Percentiles rank a stretch among this genome's conserved stretches.
These are phyloP conservation scores for Puma concolor DNA, from an alignment of 2,113 vertebrate genomes.

Conservation along the genomic window DNA sequence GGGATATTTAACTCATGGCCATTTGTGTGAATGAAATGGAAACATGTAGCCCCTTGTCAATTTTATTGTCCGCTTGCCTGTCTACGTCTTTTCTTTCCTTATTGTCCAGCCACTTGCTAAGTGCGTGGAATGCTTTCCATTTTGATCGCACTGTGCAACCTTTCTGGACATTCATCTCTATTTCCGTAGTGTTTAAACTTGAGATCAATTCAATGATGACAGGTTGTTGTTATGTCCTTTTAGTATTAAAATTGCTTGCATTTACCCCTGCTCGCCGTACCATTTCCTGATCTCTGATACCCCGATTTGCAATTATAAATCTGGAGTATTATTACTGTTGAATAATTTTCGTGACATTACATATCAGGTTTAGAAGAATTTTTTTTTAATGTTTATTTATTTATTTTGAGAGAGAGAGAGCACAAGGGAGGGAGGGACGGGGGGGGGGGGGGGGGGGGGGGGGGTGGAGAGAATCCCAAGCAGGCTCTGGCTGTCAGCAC, in stretches of 20 bases:
- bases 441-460: accelerated
- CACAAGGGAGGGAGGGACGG: too few relatives aligned
- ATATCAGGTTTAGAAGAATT: not conserved
- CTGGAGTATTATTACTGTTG: not conserved
- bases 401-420: too few relatives aligned
- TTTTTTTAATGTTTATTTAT: too few relatives aligned
- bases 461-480: too few relatives aligned
- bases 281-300: not conserved
- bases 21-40: not conserved
- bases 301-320: not conserved
- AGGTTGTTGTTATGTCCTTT: not conserved
- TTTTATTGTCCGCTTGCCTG: not conserved
- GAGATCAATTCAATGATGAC: not conserved
- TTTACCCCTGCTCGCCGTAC: not conserved
- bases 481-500: too few relatives aligned
- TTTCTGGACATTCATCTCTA: not conserved
- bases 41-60: not conserved
- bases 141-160: not conserved
- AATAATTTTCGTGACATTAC: not conserved
- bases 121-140: not conserved
- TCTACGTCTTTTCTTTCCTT: not conserved
- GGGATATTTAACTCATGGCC: not conserved
- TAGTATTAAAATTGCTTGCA: not conserved
- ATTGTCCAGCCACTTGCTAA: not conserved
- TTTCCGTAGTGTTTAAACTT: not conserved